Conservation (phyloP, 2,888 invertebrate species). For the Patella depressa region DNA sequence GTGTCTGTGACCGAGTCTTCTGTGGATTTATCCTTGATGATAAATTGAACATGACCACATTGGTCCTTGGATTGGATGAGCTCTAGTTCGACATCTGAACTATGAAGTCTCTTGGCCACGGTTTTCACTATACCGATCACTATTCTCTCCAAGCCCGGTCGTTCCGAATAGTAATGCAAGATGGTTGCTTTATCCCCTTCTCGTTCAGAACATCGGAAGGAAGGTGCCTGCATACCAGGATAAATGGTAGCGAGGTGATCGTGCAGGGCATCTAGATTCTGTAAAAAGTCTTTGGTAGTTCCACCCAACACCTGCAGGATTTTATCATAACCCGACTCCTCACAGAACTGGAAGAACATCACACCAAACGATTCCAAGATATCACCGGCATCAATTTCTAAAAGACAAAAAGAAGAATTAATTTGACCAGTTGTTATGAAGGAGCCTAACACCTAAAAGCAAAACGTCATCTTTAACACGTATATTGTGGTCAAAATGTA, state of each 20-base stretch:
- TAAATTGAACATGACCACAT: slow-evolving; percentile 82
- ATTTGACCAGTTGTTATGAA: background rate
- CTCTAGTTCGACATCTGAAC: slow-evolving; percentile 79
- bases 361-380: slow-evolving; percentile 65
- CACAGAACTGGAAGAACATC: slow-evolving; percentile 66
- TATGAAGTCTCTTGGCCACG: slow-evolving; percentile 93
- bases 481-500: too few relatives aligned
- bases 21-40: slow-evolving; percentile 50
- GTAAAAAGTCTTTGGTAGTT: slow-evolving; percentile 92
- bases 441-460: too few relatives aligned
- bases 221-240: slow-evolving; percentile 84
- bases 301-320: slow-evolving; percentile 94
- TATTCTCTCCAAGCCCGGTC: slow-evolving; percentile 95
- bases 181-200: slow-evolving; percentile 70
- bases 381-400: slow-evolving; percentile 55
- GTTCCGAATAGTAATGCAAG: slow-evolving; percentile 96
- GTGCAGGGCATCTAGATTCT: slow-evolving; percentile 96
- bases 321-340: slow-evolving; percentile 88
- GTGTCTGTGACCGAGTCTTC: slow-evolving; percentile 17
- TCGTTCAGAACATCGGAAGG: slow-evolving; percentile 83
- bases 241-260: slow-evolving; percentile 88
- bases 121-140: slow-evolving; percentile 99
- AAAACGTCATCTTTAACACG: too few relatives aligned
- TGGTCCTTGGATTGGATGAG: slow-evolving; percentile 90
- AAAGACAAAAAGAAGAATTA: slow-evolving; percentile 9